These are phyloP conservation scores for Microcebus griseorufus DNA, from an alignment of 2,113 vertebrate genomes.

Conservation along the genomic window DNA sequence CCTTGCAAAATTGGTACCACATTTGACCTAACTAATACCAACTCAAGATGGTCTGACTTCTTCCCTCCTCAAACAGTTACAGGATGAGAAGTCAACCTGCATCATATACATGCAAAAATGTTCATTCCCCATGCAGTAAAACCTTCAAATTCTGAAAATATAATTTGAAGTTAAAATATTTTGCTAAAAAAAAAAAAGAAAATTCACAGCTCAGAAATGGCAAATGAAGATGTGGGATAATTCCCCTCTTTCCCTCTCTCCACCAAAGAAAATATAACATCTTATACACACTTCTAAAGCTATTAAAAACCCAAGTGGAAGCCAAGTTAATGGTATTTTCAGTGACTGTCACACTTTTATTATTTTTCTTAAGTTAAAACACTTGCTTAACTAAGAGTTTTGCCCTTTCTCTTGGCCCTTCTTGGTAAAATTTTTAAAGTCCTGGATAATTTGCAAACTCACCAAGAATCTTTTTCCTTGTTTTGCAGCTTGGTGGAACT, in stretches of 20 bases:
- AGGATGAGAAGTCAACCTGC: not conserved
- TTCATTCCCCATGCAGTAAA: not conserved
- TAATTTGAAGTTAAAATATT: constrained; percentile 13
- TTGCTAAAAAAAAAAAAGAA: not conserved
- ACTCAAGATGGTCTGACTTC: not conserved
- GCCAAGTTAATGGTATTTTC: not conserved
- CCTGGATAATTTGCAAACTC: not conserved
- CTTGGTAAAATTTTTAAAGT: not conserved
- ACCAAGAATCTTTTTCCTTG: not conserved
- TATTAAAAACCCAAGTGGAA: not conserved
- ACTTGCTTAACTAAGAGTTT: not conserved
- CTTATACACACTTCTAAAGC: not conserved
- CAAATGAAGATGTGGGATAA: not conserved
- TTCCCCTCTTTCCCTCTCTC: not conserved
- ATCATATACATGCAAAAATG: not conserved
- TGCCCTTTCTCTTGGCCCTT: not conserved
- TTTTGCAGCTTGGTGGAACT: not conserved
- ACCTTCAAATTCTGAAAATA: constrained; percentile 3
- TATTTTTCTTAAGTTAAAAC: not conserved
- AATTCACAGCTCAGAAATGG: not conserved
- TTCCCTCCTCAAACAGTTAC: not conserved
- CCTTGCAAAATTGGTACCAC: not conserved
- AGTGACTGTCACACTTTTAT: not conserved
- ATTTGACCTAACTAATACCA: not conserved
- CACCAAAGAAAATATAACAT: not conserved